Evolutionary conservation across 2,797 vertebrate genomes (phyloP), one percentile per base, ranked within the genome.

Genomic region (Dicrostonyx torquatus): DNA sequence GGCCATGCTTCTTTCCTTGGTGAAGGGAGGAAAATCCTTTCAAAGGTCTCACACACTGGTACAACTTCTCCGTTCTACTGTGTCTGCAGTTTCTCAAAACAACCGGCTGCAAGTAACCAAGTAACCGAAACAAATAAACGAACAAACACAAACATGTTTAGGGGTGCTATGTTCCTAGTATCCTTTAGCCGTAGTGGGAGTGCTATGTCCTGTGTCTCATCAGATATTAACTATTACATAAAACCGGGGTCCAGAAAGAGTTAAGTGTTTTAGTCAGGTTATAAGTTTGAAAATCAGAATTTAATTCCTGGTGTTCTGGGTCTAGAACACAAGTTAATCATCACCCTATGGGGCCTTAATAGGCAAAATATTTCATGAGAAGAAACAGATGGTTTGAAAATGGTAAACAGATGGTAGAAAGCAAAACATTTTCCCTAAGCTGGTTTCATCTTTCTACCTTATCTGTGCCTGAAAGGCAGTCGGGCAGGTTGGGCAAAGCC

Each of bases 351-450:
- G 55, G 93, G 94, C 66, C 78, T 94, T 95, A 94, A 80, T 93
- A 94, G 88, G 72, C 93, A 93, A 92, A 95, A 95, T 83, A 84
- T 82, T 92, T 96, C 72, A 62, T 40, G 89, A 86, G 73, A 86
- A 95, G 83, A 80, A 94, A 86, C 94, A 97, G 95, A 96, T 96
- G 95, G 94, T 72, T 96, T 96, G 92, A 92, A 96, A 96, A 95
- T 73, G 92, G 83, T 88, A 92, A 95, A 87, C 96, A 97, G 94
- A 97, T 96, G 94, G 95, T 34, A 43, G 91, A 75, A 48, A 95
- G 70, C 72, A 92, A 87, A 96, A 77, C 45, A 92, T 43, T 84
- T 90, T 85, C 73, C 22, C 85, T 85, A 96, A 78, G 58, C 70
- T 34, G 34, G 79, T 90, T 94, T 93, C 64, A 90, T 88, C 94